Base-by-base conservation (phyloP, 2,113 vertebrate genomes). In the Hippocampus zosterae region DNA sequence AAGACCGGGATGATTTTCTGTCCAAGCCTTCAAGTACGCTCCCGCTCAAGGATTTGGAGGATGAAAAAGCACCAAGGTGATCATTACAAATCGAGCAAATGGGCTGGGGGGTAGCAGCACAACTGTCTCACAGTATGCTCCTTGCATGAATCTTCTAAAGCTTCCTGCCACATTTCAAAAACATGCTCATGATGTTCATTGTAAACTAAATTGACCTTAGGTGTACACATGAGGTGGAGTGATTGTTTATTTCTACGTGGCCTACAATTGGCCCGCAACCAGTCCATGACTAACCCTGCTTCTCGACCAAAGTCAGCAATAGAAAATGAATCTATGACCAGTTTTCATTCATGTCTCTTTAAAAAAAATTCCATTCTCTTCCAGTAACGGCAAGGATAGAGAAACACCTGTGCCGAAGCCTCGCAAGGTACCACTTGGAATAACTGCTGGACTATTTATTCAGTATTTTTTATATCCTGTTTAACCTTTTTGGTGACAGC, bases 1-100 rank as follows among this genome's bases (percentile, higher is more conserved):
- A 87, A 79, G 89, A 92, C 40, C 94, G 95, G 74, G 92, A 87
- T 75, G 92, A 95, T 80, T 81, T 87, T 27, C 82, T 90, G 2
- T 92, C 91, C 63, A 91, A 86, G 72, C 90, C 94, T 13, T 33
- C 90, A 65, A 88, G 94, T 60, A 71, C 86, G 44, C 84, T 91
- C 44, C 57, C 85, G 77, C 88, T 91, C 65, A 82, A 82, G 10
- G 21, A 77, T 72, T 76, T 78, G 74, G 91, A 88, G n/a, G 84
- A 91, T 44, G 76, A 89, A 73, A 87, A 89, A 29, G 81, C 84
- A 0, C 79, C 83, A 52, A 93, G 92, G 96, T 96, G 92, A 78
- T 68, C 25, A 29, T 64, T 11, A 44, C 42, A 12, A 44, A 15
- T 44, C 42, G 13, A 3, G 10, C 2, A 44, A 12, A 12, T 44